These are phyloP conservation scores for Eristalis intricaria DNA, from an alignment of 2,888 invertebrate genomes.

Conservation along the genomic window DNA sequence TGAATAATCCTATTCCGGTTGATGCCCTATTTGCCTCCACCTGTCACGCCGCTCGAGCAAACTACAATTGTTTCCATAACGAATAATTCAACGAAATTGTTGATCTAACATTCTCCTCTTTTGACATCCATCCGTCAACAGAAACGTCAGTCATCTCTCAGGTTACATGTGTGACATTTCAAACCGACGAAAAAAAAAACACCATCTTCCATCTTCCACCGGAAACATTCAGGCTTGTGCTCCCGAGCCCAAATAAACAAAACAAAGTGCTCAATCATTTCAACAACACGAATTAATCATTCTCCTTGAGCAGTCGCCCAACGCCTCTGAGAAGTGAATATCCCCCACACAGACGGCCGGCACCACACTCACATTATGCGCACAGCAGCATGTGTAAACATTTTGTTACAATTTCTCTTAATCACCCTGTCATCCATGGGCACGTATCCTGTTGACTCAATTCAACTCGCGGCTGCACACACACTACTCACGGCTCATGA, in stretches of 20 bases:
- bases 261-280: slow-evolving; percentile 53
- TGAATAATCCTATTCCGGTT: neutral
- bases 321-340: slow-evolving; percentile 40
- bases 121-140: slow-evolving; percentile 5
- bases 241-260: slow-evolving; percentile 29
- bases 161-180: slow-evolving; percentile 37
- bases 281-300: slow-evolving; percentile 60
- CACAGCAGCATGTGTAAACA: slow-evolving; percentile 69
- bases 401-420: slow-evolving; percentile 71
- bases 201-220: slow-evolving; percentile 36
- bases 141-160: slow-evolving; percentile 7
- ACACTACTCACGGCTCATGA: slow-evolving; percentile 39
- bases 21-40: neutral
- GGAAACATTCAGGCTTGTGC: slow-evolving; percentile 40
- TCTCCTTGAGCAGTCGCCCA: slow-evolving; percentile 30
- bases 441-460: slow-evolving; percentile 64
- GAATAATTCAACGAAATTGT: neutral
- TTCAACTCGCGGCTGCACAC: slow-evolving; percentile 20
- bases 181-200: slow-evolving; percentile 11
- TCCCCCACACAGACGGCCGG: slow-evolving; percentile 31
- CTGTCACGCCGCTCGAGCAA: neutral
- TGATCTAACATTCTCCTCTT: neutral
- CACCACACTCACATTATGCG: slow-evolving; percentile 43
- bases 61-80: neutral
- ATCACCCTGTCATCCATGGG: slow-evolving; percentile 59